Conservation (phyloP, 2,113 vertebrate species). For the Gavialis gangeticus region DNA sequence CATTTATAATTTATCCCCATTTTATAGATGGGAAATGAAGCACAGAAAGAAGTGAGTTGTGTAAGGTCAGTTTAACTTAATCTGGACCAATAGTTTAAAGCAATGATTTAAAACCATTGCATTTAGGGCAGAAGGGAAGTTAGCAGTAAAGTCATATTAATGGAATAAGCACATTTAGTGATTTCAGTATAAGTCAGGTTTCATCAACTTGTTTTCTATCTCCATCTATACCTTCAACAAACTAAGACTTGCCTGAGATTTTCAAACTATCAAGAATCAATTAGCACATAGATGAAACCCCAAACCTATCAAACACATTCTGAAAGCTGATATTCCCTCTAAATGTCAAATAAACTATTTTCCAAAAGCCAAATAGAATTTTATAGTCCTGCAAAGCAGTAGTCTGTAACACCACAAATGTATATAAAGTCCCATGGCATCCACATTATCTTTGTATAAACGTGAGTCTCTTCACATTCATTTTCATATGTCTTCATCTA, state of each 20-base stretch:
- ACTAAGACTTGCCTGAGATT: background rate
- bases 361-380: background rate
- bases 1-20: background rate
- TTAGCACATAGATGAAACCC: background rate
- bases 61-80: too few relatives aligned
- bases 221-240: background rate
- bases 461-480: background rate
- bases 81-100: background rate
- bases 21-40: background rate
- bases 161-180: background rate
- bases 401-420: fast-evolving
- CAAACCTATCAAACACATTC: background rate
- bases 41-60: background rate
- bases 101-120: background rate
- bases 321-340: background rate
- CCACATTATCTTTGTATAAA: background rate
- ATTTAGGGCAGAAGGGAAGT: background rate
- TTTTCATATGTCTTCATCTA: background rate
- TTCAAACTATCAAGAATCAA: background rate
- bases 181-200: background rate
- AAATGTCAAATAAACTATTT: background rate
- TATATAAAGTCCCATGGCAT: background rate
- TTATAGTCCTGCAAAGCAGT: background rate
- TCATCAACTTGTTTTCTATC: background rate
- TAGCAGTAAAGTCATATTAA: background rate